These are phyloP conservation scores for Eptesicus fuscus DNA, from an alignment of 2,113 vertebrate species.

Conservation along the genomic window DNA sequence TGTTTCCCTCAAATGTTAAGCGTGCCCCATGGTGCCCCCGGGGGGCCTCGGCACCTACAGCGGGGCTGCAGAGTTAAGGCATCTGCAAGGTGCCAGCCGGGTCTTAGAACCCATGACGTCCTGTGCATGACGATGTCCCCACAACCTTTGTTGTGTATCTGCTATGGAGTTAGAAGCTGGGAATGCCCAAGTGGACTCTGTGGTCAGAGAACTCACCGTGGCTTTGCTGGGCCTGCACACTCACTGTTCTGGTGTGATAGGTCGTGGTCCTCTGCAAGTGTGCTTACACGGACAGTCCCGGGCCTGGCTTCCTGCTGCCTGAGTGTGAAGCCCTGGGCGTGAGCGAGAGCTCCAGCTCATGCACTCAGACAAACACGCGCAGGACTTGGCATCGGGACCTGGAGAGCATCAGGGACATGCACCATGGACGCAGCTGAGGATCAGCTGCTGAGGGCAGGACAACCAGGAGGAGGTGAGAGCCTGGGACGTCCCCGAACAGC, in stretches of 20 bases:
- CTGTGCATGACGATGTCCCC: fast-evolving
- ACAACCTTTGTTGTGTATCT: fast-evolving
- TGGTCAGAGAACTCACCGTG: too few relatives aligned
- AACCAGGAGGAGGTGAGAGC: background rate
- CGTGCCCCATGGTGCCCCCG: fast-evolving
- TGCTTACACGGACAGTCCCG: too few relatives aligned
- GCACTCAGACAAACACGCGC: background rate
- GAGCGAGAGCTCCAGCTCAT: background rate
- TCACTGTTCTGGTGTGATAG: too few relatives aligned
- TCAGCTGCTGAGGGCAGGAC: background rate
- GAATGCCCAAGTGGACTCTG: too few relatives aligned
- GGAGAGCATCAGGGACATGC: background rate
- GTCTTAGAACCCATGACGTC: fast-evolving
- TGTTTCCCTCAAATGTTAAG: background rate
- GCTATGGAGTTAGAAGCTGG: fast-evolving
- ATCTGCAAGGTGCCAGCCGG: background rate
- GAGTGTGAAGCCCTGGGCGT: background rate
- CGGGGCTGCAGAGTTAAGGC: fast-evolving
- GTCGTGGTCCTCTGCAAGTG: too few relatives aligned
- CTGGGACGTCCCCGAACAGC: background rate
- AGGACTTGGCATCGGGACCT: background rate
- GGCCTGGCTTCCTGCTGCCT: background rate
- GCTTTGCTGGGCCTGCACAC: too few relatives aligned
- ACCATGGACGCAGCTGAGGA: background rate
- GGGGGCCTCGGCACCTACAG: fast-evolving